Evolutionary conservation across 2,797 vertebrate genomes (phyloP).

Genomic region (Yasuhikotakia modesta): DNA sequence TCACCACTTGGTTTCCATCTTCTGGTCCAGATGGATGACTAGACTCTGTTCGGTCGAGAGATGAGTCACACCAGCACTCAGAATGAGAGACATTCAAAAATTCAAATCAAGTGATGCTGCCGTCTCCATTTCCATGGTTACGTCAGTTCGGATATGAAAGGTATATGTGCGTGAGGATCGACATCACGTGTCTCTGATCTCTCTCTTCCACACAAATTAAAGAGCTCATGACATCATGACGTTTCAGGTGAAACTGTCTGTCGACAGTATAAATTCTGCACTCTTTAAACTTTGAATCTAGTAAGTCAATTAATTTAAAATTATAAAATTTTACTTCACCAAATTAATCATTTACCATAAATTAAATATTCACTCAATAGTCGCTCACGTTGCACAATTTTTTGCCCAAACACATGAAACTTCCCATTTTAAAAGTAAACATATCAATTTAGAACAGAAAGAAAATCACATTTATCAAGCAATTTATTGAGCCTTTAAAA

Average conservation of each 20-base stretch:
- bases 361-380: too few relatives aligned
- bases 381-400: background rate
- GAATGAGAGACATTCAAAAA: slow-evolving; percentile 15
- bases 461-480: background rate
- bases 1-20: slow-evolving; percentile 24
- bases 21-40: slow-evolving; percentile 39
- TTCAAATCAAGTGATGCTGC: slow-evolving; percentile 19
- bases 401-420: background rate
- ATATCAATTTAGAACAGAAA: background rate
- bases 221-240: background rate
- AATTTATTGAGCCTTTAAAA: background rate
- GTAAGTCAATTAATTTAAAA: too few relatives aligned
- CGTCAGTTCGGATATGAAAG: background rate
- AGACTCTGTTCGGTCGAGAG: slow-evolving; percentile 18
- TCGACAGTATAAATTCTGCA: too few relatives aligned
- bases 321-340: too few relatives aligned
- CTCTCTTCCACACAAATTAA: background rate
- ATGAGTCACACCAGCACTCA: slow-evolving; percentile 18
- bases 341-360: too few relatives aligned
- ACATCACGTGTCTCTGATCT: background rate
- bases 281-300: too few relatives aligned
- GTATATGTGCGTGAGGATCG: background rate
- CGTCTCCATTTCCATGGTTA: slow-evolving; percentile 19
- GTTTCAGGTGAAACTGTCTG: too few relatives aligned
- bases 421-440: background rate